Percentiles rank a stretch among this genome's conserved stretches.
Evolutionary conservation across 2,888 invertebrate species (phyloP).

Genomic region (Dynastes maya): DNA sequence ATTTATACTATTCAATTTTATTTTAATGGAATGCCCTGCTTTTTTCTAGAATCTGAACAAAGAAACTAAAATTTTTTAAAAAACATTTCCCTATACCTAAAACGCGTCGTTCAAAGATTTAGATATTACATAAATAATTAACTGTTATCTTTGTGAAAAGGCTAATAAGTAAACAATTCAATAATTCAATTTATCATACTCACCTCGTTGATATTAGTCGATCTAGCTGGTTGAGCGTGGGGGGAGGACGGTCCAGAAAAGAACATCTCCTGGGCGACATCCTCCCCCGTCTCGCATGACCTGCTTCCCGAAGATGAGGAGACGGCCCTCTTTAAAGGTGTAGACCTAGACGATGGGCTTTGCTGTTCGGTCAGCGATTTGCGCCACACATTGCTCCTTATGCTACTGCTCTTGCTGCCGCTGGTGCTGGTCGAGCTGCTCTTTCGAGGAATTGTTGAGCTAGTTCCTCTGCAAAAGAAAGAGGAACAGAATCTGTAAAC

Average conservation of each 20-base stretch:
- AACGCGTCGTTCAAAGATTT: too few relatives aligned
- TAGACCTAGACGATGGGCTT: conserved; percentile 70
- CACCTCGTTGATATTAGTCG: conserved; percentile 36
- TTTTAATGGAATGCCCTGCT: too few relatives aligned
- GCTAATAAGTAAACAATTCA: too few relatives aligned
- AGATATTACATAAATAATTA: too few relatives aligned
- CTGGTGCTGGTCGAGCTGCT: conserved; percentile 63
- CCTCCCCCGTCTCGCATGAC: conserved; percentile 72
- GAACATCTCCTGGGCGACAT: conserved; percentile 72
- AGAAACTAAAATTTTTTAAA: too few relatives aligned
- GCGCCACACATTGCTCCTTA: conserved; percentile 70
- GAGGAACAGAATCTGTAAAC: neutral
- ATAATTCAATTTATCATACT: neutral
- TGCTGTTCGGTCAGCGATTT: conserved; percentile 71
- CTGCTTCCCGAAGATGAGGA: conserved; percentile 62
- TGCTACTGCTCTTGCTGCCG: conserved; percentile 67
- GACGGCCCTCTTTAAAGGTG: conserved; percentile 74
- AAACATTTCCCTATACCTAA: too few relatives aligned
- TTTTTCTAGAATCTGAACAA: too few relatives aligned
- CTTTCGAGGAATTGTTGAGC: conserved; percentile 68
- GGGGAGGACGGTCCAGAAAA: conserved; percentile 75
- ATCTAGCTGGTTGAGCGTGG: conserved; percentile 26
- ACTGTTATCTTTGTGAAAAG: too few relatives aligned
- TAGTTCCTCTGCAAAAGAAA: conserved; percentile 62
- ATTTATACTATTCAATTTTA: too few relatives aligned